A percentile compares a stretch with the other conserved stretches of the same genome.
These are phyloP conservation scores for Poeciliopsis occidentalis DNA, from an alignment of 2,113 vertebrate species.

Conservation along the genomic window DNA sequence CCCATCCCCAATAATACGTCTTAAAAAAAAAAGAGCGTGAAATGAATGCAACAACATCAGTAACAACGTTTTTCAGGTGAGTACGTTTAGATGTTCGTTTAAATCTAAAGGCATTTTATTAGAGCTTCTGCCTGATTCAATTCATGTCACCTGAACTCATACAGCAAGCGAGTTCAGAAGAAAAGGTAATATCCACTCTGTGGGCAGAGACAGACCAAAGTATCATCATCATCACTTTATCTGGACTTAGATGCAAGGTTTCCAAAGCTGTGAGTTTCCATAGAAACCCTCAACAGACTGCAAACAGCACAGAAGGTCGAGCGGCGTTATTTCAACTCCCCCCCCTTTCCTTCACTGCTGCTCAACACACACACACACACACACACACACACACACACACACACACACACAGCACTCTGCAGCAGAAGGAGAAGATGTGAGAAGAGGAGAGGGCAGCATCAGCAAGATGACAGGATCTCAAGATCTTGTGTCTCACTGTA, in stretches of 20 bases:
- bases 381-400: neutral
- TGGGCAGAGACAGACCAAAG: constrained; percentile 36
- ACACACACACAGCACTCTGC: constrained; percentile 2
- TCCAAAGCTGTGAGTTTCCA: constrained; percentile 70
- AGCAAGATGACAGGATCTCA: constrained; percentile 8
- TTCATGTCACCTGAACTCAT: constrained; percentile 22
- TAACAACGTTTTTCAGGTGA: constrained; percentile 39
- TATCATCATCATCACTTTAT: constrained; percentile 62
- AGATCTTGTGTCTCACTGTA: neutral
- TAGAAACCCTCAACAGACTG: constrained; percentile 68
- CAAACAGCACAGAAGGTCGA: constrained; percentile 64
- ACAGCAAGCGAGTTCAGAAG: constrained; percentile 23
- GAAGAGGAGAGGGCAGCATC: constrained; percentile 12
- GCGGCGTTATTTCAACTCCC: constrained; percentile 50
- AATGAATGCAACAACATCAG: constrained; percentile 15
- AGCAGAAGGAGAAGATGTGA: constrained; percentile 22
- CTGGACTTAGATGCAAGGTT: constrained; percentile 61
- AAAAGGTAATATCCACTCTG: constrained; percentile 24
- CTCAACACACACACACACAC: no score
- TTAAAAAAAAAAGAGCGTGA: neutral
- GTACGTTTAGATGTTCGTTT: constrained; percentile 11
- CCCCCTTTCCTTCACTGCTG: constrained; percentile 23
- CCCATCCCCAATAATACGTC: constrained; percentile 10
- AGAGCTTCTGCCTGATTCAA: neutral
- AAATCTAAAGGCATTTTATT: neutral